Conservation (phyloP, 2,113 vertebrate species). For the Hippocampus mohnikei region DNA sequence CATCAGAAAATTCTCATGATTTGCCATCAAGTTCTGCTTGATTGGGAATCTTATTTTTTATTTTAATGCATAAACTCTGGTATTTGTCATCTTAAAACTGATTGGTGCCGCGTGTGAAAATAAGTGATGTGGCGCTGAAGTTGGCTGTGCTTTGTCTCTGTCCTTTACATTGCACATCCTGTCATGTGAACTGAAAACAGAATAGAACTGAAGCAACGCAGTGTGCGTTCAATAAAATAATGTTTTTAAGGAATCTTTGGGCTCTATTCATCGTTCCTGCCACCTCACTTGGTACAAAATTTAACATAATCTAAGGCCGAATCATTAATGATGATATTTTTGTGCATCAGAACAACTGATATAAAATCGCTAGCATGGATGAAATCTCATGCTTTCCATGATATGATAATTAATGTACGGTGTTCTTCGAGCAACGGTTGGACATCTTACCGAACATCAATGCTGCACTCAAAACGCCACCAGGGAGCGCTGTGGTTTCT, state of each 20-base stretch:
- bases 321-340: neutral
- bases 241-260: constrained; percentile 11
- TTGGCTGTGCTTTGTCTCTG: neutral
- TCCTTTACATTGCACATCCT: constrained; percentile 39
- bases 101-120: constrained; percentile 27
- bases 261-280: neutral
- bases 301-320: neutral
- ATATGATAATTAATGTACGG: too few species aligned
- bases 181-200: constrained; percentile 33
- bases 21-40: neutral
- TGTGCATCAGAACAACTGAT: neutral
- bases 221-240: constrained; percentile 57
- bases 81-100: neutral
- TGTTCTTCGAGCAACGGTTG: too few species aligned
- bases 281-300: neutral
- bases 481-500: neutral
- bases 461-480: neutral
- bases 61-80: neutral
- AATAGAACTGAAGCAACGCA: constrained; percentile 24
- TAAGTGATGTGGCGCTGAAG: neutral
- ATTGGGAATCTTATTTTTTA: neutral
- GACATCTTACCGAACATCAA: neutral
- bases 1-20: neutral
- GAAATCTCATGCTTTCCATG: neutral
- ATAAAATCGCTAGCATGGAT: neutral